Evolutionary conservation across 2,888 invertebrate species (phyloP).

Genomic region (Rhagium mordax): DNA sequence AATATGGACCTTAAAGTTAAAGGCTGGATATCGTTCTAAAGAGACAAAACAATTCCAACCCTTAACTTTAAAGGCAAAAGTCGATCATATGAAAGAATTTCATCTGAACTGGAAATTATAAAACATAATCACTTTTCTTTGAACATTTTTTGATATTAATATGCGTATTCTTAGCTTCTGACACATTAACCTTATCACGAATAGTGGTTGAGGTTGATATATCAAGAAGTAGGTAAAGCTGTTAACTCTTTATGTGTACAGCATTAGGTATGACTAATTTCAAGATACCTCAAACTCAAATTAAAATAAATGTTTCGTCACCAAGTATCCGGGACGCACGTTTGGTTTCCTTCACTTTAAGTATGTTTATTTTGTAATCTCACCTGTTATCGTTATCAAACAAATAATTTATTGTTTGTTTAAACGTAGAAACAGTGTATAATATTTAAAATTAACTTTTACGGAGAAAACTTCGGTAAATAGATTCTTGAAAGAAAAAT

Average conservation of each 20-base stretch:
- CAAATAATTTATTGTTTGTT: conserved; percentile 11
- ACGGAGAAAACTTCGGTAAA: conserved; percentile 8
- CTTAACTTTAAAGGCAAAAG: too few species aligned
- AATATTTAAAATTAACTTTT: background rate
- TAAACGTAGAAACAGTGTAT: conserved; percentile 3
- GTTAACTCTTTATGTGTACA: background rate
- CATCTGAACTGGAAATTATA: too few species aligned
- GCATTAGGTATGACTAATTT: background rate
- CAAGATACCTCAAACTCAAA: background rate
- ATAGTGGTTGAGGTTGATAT: background rate
- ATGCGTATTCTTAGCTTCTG: background rate
- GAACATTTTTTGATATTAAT: too few species aligned
- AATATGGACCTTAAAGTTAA: too few species aligned
- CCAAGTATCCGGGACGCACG: conserved; percentile 1
- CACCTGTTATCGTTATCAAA: conserved; percentile 10
- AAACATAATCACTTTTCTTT: too few species aligned
- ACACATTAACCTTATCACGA: background rate
- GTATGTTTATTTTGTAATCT: conserved; percentile 11
- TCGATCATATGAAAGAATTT: too few species aligned
- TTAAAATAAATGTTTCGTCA: background rate
- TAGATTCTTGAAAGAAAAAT: background rate
- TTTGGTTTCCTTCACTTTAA: conserved; percentile 5
- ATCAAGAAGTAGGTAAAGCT: background rate
- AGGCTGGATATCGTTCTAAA: too few species aligned
- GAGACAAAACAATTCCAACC: too few species aligned